A percentile compares a stretch with the other conserved stretches of the same genome.
These are phyloP conservation scores for Pachydiplax longipennis DNA, from an alignment of 2,888 invertebrate species.

Conservation along the genomic window DNA sequence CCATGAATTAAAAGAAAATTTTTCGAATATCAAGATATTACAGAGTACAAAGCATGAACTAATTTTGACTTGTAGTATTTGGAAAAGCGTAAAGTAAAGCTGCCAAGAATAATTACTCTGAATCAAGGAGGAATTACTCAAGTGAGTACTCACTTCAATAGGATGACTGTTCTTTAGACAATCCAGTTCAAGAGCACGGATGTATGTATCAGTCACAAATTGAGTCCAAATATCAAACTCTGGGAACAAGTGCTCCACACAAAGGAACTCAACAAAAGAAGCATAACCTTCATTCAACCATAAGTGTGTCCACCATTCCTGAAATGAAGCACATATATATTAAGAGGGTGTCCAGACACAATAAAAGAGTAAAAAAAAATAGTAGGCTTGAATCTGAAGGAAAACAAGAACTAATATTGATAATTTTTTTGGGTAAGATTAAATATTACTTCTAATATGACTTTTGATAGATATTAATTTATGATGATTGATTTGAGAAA, in stretches of 20 bases:
- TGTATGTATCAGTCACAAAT: slow-evolving; percentile 89
- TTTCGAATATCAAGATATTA: too few species aligned
- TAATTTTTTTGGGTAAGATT: too few species aligned
- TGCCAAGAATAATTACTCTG: neutral
- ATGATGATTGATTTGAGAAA: too few species aligned
- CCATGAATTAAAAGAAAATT: too few species aligned
- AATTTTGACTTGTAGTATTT: too few species aligned
- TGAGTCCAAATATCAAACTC: slow-evolving; percentile 98
- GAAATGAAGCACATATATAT: slow-evolving; percentile 35
- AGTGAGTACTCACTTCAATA: slow-evolving; percentile 74
- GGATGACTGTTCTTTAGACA: slow-evolving; percentile 92
- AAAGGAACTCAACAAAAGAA: slow-evolving; percentile 93
- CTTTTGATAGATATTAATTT: too few species aligned
- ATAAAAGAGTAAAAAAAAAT: too few species aligned
- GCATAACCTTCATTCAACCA: slow-evolving; percentile 98
- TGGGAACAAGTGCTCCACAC: slow-evolving; percentile 90
- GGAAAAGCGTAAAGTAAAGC: neutral
- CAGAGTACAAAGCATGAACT: too few species aligned
- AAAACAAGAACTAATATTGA: too few species aligned
- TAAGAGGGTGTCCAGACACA: too few species aligned
- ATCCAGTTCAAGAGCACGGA: slow-evolving; percentile 85
- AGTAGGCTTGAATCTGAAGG: too few species aligned
- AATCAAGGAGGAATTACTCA: neutral
- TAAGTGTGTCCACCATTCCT: slow-evolving; percentile 95
- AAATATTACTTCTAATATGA: too few species aligned